Conservation (phyloP, 2,888 invertebrate genomes). For the Mylabris sibirica region DNA sequence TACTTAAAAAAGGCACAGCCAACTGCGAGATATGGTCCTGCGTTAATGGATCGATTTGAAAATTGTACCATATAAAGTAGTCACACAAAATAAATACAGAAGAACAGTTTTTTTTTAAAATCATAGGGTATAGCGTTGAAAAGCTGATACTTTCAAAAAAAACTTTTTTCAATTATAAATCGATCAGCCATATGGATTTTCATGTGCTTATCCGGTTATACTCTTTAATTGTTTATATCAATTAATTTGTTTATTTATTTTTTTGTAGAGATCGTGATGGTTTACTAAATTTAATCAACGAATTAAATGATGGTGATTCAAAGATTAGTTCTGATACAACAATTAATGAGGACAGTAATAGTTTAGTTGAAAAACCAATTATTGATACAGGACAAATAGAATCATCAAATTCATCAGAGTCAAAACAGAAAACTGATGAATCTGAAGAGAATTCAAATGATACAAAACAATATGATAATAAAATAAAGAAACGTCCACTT, state of each 20-base stretch:
- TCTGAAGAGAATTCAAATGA: conserved; percentile 35
- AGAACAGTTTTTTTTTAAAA: too few relatives aligned
- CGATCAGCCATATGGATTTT: too few relatives aligned
- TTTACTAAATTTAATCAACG: conserved; percentile 78
- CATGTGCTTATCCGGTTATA: too few relatives aligned
- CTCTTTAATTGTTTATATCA: too few relatives aligned
- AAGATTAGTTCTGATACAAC: conserved; percentile 67
- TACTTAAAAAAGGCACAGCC: too few relatives aligned
- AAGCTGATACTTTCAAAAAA: too few relatives aligned
- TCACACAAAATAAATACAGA: too few relatives aligned
- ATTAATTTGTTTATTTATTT: not conserved
- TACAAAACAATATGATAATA: conserved; percentile 18
- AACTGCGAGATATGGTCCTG: too few relatives aligned
- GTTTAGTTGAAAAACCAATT: conserved; percentile 65
- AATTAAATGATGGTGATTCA: conserved; percentile 76
- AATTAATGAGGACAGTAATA: conserved; percentile 72
- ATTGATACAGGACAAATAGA: conserved; percentile 65
- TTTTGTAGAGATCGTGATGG: conserved; percentile 69
- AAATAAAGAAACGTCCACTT: conserved; percentile 41
- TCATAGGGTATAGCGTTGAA: too few relatives aligned
- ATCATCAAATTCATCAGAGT: conserved; percentile 41
- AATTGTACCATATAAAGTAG: too few relatives aligned
- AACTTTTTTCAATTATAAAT: too few relatives aligned
- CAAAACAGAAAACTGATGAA: conserved; percentile 44
- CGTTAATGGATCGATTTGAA: too few relatives aligned